Base-by-base conservation (phyloP, 2,113 vertebrate species). In the human (Homo sapiens) region DNA sequence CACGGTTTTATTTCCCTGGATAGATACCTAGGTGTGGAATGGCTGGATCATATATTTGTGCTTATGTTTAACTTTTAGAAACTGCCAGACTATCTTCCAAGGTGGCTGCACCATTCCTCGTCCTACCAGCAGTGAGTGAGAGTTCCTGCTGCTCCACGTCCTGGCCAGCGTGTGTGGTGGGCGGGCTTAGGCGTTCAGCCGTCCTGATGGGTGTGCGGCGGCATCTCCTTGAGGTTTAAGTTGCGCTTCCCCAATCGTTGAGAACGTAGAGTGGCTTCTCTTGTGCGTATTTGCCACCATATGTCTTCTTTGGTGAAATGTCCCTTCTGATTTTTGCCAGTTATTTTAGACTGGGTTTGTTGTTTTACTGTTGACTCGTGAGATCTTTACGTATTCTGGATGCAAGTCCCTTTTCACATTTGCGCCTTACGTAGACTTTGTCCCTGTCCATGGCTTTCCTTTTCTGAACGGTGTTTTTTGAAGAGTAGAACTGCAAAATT, bases 261-360 rank as follows among this genome's bases (percentile, higher is more conserved):
- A 75, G 22, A 11, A 10, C 10, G 9, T 23, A 4, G 14, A 43
- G 43, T 32, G 3, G 61, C 76, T 18, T n/a, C 35, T 27, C 3
- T 0, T 23, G 17, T 10, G 40, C 32, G 17, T 25, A 4, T n/a
- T 22, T 52, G 52, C 52, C 0, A 0, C 40, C 35, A 0, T 22
- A 8, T 10, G 20, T 11, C 73, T n/a, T 68, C 16, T 70, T 4
- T n/a, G 52, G 35, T 18, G 25, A 32, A 40, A 43, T 40, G 13
- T 75, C 48, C 55, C 22, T 64, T n/a, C 22, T 35, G 6, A 40
- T 10, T 40, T 27, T 32, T 68, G 48, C 38, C 30, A 2, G 3
- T 48, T 16, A 11, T 32, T 11, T 38, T 45, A 23, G 48, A 18
- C 40, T 38, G 8, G 8, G 70, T 32, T 64, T 32, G 61, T 45